A percentile compares a stretch with the other conserved stretches of the same genome.
These are phyloP conservation scores for Platyrinchus mystaceus DNA, from an alignment of 2,797 vertebrate species.

Conservation along the genomic window DNA sequence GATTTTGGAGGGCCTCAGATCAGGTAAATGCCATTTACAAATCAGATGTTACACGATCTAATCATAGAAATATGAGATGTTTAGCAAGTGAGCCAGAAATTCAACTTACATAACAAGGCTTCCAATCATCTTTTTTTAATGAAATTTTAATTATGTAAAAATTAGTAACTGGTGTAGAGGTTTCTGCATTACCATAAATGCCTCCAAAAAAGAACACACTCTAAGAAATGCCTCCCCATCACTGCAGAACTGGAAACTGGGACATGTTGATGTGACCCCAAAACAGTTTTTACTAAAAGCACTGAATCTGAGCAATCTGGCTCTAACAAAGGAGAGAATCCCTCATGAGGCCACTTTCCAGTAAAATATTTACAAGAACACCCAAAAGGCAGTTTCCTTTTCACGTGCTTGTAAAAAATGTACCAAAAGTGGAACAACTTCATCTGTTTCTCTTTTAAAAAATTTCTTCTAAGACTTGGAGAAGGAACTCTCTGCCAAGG, in stretches of 20 bases:
- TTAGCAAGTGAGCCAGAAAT: neutral
- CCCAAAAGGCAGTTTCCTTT: neutral
- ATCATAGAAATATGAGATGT: neutral
- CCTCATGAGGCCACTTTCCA: neutral
- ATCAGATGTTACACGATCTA: accelerated
- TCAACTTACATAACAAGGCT: neutral
- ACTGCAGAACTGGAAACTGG: conserved; percentile 5
- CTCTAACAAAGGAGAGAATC: neutral
- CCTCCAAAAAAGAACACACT: neutral
- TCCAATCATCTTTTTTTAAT: neutral
- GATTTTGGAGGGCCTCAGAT: neutral
- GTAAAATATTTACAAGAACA: conserved; percentile 48
- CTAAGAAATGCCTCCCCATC: neutral
- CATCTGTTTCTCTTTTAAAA: neutral
- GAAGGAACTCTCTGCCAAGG: neutral
- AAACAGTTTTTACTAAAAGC: conserved; percentile 12
- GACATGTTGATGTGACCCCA: neutral
- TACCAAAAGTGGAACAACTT: neutral
- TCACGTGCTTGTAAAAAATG: neutral
- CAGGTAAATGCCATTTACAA: neutral
- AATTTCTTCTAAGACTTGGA: neutral
- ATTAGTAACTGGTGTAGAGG: neutral
- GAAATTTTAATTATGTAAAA: conserved; percentile 30
- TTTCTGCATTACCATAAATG: neutral
- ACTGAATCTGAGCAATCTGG: neutral